phyloP scores from a whole-genome alignment of 1,140 invertebrate genomes.

The Papilio polyxenes region DNA sequence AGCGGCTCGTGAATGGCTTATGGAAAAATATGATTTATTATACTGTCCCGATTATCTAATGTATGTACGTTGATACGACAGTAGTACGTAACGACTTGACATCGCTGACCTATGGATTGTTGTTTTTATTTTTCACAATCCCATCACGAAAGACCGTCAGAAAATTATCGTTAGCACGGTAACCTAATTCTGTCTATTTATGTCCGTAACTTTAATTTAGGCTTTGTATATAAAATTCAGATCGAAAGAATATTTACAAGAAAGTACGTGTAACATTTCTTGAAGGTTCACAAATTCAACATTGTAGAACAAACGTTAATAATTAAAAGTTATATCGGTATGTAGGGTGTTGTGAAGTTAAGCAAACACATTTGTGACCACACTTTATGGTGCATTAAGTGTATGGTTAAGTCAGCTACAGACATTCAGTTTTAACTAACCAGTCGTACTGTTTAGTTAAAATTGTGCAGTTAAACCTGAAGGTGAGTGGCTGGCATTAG shows the following conservation, averaged over 20 bases:
- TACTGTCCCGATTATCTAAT: slow-evolving; percentile 9
- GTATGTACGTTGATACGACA: not conserved
- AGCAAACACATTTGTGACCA: slow-evolving; percentile 28
- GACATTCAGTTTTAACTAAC: too few relatives aligned
- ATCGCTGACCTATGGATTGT: not conserved
- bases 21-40: slow-evolving; percentile 31
- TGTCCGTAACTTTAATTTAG: not conserved
- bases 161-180: not conserved
- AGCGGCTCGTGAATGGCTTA: slow-evolving; percentile 28
- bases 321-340: not conserved
- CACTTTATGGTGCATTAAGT: slow-evolving; percentile 44
- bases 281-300: not conserved
- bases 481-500: slow-evolving; percentile 39
- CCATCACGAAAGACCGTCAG: not conserved
- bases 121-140: not conserved
- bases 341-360: slow-evolving; percentile 28
- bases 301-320: not conserved
- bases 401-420: slow-evolving; percentile 48
- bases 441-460: too few relatives aligned
- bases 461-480: too few relatives aligned
- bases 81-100: not conserved
- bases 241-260: not conserved
- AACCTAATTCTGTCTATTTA: not conserved
- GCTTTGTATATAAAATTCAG: not conserved
- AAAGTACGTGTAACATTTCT: not conserved